A percentile compares a stretch with the other conserved stretches of the same genome.
Conservation (phyloP, 2,113 vertebrate species). For the Saguinus midas region DNA sequence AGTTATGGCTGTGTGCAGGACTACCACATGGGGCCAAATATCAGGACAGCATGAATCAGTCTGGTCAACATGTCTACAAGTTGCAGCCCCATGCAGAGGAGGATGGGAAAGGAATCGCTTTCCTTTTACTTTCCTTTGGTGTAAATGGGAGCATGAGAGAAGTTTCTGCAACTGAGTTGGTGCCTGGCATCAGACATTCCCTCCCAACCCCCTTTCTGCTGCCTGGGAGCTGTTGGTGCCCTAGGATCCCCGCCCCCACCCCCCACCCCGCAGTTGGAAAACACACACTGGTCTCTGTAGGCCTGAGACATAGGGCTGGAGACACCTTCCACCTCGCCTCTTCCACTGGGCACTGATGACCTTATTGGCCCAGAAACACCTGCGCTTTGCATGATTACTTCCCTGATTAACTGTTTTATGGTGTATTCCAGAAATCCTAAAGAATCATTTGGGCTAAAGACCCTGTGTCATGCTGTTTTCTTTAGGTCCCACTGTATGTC, state of each 20-base stretch:
- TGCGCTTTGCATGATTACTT: neutral
- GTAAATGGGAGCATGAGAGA: neutral
- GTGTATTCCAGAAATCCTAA: neutral
- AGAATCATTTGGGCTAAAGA: neutral
- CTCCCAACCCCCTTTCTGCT: neutral
- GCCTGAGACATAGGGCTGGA: neutral
- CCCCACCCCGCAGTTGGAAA: neutral
- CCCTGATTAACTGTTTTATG: neutral
- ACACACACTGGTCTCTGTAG: neutral
- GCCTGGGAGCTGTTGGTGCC: neutral
- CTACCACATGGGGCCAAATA: neutral
- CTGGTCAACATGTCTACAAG: neutral
- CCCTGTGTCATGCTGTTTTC: neutral
- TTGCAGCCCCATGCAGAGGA: neutral
- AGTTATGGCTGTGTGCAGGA: neutral
- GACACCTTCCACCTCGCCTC: neutral
- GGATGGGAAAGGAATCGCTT: neutral
- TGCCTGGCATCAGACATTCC: neutral
- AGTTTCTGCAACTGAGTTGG: neutral
- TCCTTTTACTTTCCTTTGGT: neutral
- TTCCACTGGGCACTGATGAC: neutral
- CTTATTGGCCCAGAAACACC: neutral
- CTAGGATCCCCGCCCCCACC: neutral
- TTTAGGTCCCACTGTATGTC: neutral
- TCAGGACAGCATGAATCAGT: neutral